Percentiles rank a stretch among this genome's conserved stretches.
phyloP scores from a whole-genome alignment of 2,113 vertebrate species.

The Cranoglanis bouderius region DNA sequence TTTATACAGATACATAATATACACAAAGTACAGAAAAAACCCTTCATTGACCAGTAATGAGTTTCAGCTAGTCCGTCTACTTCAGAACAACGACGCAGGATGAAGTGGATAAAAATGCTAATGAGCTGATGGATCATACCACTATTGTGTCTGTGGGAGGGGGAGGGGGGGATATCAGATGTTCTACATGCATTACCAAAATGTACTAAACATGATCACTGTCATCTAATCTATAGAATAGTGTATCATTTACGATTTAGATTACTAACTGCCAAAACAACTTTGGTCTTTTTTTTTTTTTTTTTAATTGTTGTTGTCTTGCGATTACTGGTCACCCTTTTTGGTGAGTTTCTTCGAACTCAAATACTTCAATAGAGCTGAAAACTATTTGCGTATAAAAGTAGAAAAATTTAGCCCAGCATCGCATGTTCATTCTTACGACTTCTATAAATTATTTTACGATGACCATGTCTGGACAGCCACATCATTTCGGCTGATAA shows the following conservation, averaged over 20 bases:
- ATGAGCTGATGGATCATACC: constrained; percentile 36
- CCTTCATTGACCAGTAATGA: constrained; percentile 36
- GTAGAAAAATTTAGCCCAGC: background rate
- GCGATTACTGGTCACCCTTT: background rate
- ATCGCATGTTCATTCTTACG: background rate
- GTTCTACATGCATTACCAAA: constrained; percentile 18
- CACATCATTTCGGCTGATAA: background rate
- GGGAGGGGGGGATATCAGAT: background rate
- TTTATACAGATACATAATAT: constrained; percentile 66
- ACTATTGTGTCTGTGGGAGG: background rate
- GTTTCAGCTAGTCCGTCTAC: constrained; percentile 45
- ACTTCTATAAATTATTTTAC: constrained; percentile 17
- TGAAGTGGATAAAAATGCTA: constrained; percentile 8
- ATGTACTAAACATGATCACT: constrained; percentile 10
- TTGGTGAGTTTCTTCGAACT: background rate
- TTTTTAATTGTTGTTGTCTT: background rate
- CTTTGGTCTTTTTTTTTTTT: constrained; percentile 50
- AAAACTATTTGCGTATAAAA: background rate
- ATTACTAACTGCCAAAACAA: constrained; percentile 5
- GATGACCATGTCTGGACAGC: background rate
- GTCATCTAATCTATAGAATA: constrained; percentile 28
- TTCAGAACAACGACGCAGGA: constrained; percentile 15
- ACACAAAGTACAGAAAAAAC: constrained; percentile 46
- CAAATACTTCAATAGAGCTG: background rate
- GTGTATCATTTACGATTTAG: background rate